Base-by-base conservation (phyloP, 2,113 vertebrate species). In the Lagopus leucura region DNA sequence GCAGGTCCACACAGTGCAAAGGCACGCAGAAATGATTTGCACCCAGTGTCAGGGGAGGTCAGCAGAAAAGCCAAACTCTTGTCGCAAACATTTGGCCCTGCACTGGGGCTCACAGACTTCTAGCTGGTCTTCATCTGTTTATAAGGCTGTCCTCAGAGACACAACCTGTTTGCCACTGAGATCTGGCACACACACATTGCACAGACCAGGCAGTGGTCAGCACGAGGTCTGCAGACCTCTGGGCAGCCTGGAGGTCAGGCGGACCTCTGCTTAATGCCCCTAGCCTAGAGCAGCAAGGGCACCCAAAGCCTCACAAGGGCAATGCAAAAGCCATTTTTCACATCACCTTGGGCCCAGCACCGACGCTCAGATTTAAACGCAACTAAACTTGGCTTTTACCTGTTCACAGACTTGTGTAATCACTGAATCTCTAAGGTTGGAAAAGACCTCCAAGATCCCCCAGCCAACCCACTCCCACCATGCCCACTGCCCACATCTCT, bases 291-390 rank as follows among this genome's bases (percentile, higher is more conserved):
- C 40, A 82, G 36, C 74, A 84, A 78, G 80, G 55, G 63, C 86
- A 67, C 27, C 57, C 18, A 75, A 85, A 67, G 82, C 36, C 75
- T 65, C 3, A 1, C 54, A 67, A 3, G 22, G 65, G 25, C 38
- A 94, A n/a, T 12, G 63, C 85, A 89, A 95, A 92, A 89, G 72
- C 88, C 67, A 12, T 76, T 91, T 87, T 89, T 95, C 65, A 88
- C 64, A 85, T 82, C 64, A 76, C 64, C 58, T 73, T 69, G 28
- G 34, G 57, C 63, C 74, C 30, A 34, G 85, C 28, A 54, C 7
- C 1, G 40, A 45, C 0, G 0, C 24, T 10, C 17, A 72, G 71
- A 40, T 50, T 50, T 82, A 52, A 57, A 45, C 0, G 0, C 1
- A 1, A 18, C 25, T 4, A 55, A 83, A 81, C 42, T 57, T 18